These are phyloP conservation scores for Antedon mediterranea DNA, from an alignment of 53 echinoderm and acorn worm genomes.

Conservation along the genomic window DNA sequence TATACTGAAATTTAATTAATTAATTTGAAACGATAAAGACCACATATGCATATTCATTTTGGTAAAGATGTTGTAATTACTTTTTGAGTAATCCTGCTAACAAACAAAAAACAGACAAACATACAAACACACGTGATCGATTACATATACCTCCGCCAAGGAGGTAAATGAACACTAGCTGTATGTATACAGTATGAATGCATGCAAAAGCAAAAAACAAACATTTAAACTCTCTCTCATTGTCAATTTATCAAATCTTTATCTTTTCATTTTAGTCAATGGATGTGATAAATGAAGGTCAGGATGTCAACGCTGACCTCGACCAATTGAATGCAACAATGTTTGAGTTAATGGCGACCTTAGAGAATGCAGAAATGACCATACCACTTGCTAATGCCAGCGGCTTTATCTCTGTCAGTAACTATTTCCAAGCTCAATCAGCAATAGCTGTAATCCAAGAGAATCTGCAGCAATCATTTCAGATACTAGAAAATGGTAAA, in stretches of 20 bases:
- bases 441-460: background rate
- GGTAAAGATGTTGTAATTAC: no score
- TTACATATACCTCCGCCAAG: no score
- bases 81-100: no score
- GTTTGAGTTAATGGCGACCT: slow-evolving; percentile 31
- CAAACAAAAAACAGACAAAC: no score
- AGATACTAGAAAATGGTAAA: background rate
- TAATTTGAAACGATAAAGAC: no score
- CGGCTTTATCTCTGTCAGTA: background rate
- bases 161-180: no score
- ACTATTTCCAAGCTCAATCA: background rate
- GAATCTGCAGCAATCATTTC: background rate
- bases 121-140: no score
- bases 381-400: slow-evolving; percentile 7
- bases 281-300: slow-evolving; percentile 25
- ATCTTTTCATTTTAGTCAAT: slow-evolving; percentile 19
- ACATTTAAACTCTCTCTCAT: no score
- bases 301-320: slow-evolving; percentile 25
- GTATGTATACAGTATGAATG: no score
- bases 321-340: slow-evolving; percentile 36
- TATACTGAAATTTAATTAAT: no score
- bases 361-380: slow-evolving; percentile 9
- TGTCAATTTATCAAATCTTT: background rate
- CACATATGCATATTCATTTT: no score
- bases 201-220: no score